Percentiles rank a stretch among this genome's conserved stretches.
These are phyloP conservation scores for Schizotus pectinicornis DNA, from an alignment of 2,888 invertebrate genomes.

Conservation along the genomic window DNA sequence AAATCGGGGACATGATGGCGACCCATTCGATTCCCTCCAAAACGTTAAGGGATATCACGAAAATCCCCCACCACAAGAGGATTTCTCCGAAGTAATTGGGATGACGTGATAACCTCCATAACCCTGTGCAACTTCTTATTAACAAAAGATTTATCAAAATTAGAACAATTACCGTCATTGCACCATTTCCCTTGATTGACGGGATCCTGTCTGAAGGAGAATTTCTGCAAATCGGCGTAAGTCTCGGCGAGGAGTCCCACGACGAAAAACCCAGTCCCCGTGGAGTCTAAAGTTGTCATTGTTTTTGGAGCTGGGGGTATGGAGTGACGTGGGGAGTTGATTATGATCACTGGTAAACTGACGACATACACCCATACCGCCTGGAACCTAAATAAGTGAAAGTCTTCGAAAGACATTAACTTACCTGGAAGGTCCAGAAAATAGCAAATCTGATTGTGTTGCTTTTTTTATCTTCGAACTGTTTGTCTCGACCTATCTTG, in stretches of 20 bases:
- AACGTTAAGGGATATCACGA: constrained; percentile 85
- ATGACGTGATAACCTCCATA: constrained; percentile 87
- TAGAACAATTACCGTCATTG: constrained; percentile 72
- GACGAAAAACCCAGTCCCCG: constrained; percentile 85
- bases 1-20: constrained; percentile 84
- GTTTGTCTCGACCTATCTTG: constrained; percentile 88
- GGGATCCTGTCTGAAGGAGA: constrained; percentile 87
- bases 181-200: constrained; percentile 92
- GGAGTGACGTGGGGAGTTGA: constrained; percentile 84
- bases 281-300: constrained; percentile 86
- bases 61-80: constrained; percentile 92
- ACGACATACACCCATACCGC: constrained; percentile 92
- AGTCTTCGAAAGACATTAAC: constrained; percentile 13
- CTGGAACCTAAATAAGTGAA: constrained; percentile 59
- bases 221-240: constrained; percentile 91
- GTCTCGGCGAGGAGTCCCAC: constrained; percentile 86
- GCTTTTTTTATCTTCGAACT: constrained; percentile 87
- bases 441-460: constrained; percentile 89
- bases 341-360: constrained; percentile 89
- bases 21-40: constrained; percentile 86
- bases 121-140: constrained; percentile 39
- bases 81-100: constrained; percentile 97
- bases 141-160: constrained; percentile 8
- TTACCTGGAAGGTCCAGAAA: constrained; percentile 90
- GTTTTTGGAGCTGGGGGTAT: constrained; percentile 79